Evolutionary conservation across 2,888 invertebrate species (phyloP).

Genomic region (Campopleginae sp.): DNA sequence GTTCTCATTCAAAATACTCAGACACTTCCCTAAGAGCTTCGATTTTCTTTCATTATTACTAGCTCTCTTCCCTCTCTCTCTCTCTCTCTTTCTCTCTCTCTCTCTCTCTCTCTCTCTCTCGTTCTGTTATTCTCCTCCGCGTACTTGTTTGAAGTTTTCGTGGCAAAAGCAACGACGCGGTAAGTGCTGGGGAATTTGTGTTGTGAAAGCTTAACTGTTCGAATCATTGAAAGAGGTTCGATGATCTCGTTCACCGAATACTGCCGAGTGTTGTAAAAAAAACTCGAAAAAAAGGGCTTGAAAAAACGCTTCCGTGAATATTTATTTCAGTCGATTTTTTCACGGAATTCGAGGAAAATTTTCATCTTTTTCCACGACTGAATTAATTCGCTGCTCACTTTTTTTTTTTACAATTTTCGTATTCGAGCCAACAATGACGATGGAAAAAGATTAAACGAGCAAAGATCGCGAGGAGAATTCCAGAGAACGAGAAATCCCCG

Average conservation of each 20-base stretch:
- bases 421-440: slow-evolving; percentile 27
- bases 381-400: neutral
- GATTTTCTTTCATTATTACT: slow-evolving; percentile 8
- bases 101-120: slow-evolving; percentile 8
- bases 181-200: slow-evolving; percentile 33
- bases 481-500: slow-evolving; percentile 79
- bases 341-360: neutral
- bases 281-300: neutral
- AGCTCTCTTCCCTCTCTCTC: slow-evolving; percentile 2
- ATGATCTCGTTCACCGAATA: slow-evolving; percentile 43
- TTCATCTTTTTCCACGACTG: neutral
- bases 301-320: neutral
- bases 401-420: slow-evolving; percentile 14
- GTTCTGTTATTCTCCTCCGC: neutral
- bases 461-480: slow-evolving; percentile 75
- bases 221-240: slow-evolving; percentile 31
- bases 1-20: slow-evolving; percentile 8
- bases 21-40: neutral
- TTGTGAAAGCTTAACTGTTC: slow-evolving; percentile 37
- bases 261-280: neutral
- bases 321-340: neutral
- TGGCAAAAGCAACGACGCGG: slow-evolving; percentile 6
- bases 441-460: neutral
- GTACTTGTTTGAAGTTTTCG: slow-evolving; percentile 13
- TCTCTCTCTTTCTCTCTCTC: neutral